Evolutionary conservation across 2,113 vertebrate genomes (phyloP).

Genomic region (Bettongia penicillata): DNA sequence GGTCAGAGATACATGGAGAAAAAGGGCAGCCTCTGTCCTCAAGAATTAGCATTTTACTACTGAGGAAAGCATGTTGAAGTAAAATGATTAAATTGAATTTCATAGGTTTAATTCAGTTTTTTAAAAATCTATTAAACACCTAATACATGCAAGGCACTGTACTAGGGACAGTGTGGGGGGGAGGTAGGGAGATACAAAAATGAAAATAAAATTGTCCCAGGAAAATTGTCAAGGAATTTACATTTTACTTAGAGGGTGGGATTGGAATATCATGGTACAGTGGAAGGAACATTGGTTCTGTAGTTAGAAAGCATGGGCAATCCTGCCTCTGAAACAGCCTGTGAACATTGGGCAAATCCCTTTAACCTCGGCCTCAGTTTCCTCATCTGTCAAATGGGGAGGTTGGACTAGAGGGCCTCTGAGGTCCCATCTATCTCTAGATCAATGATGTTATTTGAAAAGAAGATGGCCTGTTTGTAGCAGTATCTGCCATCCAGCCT

Average conservation of each 20-base stretch:
- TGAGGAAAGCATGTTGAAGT: background rate
- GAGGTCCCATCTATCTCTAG: too few species aligned
- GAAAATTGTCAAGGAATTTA: background rate
- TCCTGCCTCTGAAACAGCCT: background rate
- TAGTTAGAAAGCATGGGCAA: background rate
- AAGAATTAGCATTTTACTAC: background rate
- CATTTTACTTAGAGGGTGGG: background rate
- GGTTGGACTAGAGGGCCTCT: background rate
- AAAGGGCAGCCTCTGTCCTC: background rate
- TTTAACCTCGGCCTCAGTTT: background rate
- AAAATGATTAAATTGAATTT: background rate
- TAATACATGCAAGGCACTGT: background rate
- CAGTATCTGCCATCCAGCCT: too few species aligned
- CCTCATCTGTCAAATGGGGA: background rate
- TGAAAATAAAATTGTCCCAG: background rate
- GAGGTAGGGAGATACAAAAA: background rate
- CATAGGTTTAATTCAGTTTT: background rate
- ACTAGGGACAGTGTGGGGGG: background rate
- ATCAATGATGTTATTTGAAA: background rate
- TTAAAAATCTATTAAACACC: background rate
- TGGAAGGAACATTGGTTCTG: background rate
- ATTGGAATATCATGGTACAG: background rate
- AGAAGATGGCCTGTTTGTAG: background rate
- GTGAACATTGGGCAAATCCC: background rate
- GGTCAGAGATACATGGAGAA: background rate